Percentiles rank a stretch among this genome's conserved stretches.
Conservation (phyloP, 2,888 invertebrate genomes). For the Mythimna lalbum region DNA sequence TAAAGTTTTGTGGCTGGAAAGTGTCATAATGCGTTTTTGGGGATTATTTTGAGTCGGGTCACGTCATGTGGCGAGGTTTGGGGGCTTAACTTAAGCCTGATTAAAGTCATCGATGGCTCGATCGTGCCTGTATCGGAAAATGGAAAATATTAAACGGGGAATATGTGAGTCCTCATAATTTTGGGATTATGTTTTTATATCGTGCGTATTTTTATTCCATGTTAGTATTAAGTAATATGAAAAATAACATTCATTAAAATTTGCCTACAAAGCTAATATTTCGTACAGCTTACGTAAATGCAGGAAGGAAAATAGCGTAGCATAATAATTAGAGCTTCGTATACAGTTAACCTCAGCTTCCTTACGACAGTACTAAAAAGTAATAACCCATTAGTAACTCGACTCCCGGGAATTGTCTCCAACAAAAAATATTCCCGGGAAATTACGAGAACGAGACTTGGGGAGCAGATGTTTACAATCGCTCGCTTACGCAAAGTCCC, state of each 20-base stretch:
- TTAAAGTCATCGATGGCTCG: constrained; percentile 52
- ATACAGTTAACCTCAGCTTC: constrained; percentile 51
- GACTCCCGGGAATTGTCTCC: constrained; percentile 41
- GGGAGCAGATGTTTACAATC: constrained; percentile 63
- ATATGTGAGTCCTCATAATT: constrained; percentile 20
- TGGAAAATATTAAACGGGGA: constrained; percentile 32
- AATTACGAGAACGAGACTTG: constrained; percentile 27
- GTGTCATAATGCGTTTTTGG: constrained; percentile 61
- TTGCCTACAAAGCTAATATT: constrained; percentile 1
- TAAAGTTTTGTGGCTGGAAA: constrained; percentile 49
- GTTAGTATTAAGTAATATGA: not conserved
- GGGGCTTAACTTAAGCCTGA: constrained; percentile 59
- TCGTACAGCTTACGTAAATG: constrained; percentile 32
- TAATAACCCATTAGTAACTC: constrained; percentile 54
- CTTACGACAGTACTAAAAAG: constrained; percentile 53
- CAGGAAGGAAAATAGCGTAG: constrained; percentile 24
- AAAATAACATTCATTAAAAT: constrained; percentile 3
- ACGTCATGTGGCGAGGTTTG: constrained; percentile 46
- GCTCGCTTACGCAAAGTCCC: constrained; percentile 42
- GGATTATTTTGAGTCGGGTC: constrained; percentile 54
- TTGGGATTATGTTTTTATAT: constrained; percentile 14
- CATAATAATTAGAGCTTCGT: constrained; percentile 39
- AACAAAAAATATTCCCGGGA: constrained; percentile 33
- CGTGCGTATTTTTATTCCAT: not conserved
- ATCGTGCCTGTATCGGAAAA: constrained; percentile 24